These are phyloP conservation scores for Scatophagus argus DNA, from an alignment of 2,113 vertebrate species.

Conservation along the genomic window DNA sequence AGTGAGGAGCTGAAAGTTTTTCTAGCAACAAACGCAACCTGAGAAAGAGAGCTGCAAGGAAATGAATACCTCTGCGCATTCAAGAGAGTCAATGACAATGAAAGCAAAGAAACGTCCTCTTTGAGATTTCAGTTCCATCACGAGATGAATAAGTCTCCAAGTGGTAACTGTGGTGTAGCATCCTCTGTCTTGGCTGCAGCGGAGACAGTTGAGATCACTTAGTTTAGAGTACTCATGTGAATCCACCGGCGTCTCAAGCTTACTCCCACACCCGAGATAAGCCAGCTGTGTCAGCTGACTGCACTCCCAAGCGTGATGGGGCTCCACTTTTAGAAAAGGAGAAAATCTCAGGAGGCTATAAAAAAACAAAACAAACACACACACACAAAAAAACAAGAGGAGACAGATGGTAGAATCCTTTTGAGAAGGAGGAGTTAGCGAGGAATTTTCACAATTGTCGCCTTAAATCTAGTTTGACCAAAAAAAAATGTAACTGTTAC, in stretches of 20 bases:
- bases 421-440: neutral
- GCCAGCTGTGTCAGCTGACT: slow-evolving; percentile 1
- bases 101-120: neutral
- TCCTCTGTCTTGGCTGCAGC: neutral
- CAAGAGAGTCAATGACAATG: neutral
- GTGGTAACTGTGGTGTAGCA: neutral
- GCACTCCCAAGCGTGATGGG: neutral
- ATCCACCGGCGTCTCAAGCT: neutral
- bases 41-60: neutral
- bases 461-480: neutral
- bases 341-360: neutral
- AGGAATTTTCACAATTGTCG: neutral
- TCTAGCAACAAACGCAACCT: neutral
- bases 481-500: neutral
- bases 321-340: neutral
- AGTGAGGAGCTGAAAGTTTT: neutral
- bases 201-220: neutral
- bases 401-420: neutral
- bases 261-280: neutral
- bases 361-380: neutral
- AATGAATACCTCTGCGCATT: neutral
- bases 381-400: neutral
- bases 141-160: neutral
- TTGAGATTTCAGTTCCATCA: neutral
- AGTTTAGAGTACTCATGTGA: neutral